phyloP scores from a whole-genome alignment of 1,140 invertebrate species.

The Mya arenaria region DNA sequence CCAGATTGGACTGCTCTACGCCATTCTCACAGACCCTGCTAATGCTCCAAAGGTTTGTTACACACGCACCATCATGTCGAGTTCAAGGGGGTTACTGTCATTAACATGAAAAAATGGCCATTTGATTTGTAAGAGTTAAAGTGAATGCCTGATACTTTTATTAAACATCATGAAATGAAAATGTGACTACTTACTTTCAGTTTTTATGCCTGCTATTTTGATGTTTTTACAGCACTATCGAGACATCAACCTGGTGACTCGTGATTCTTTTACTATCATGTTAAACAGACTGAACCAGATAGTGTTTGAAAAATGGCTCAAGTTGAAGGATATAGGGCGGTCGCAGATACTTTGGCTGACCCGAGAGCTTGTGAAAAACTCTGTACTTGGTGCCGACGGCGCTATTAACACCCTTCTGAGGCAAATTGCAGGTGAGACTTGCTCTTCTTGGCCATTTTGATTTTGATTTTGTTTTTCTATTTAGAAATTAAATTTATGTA shows the following conservation, averaged over 20 bases:
- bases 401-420: constrained; percentile 95
- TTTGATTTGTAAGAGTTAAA: too few species aligned
- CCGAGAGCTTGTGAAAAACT: constrained; percentile 94
- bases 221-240: constrained; percentile 90
- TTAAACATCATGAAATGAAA: too few species aligned
- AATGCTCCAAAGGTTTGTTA: constrained; percentile 90
- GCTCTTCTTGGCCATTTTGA: constrained; percentile 3
- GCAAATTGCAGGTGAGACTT: constrained; percentile 88
- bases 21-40: constrained; percentile 93
- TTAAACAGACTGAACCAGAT: constrained; percentile 91
- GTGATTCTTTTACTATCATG: constrained; percentile 93
- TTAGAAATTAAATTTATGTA: too few species aligned
- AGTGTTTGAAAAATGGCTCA: constrained; percentile 93
- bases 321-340: constrained; percentile 90
- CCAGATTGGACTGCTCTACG: constrained; percentile 93
- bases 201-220: too few species aligned
- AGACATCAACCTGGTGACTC: constrained; percentile 93
- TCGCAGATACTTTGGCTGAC: constrained; percentile 83
- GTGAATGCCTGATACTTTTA: too few species aligned
- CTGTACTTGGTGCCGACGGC: constrained; percentile 92
- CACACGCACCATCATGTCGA: too few species aligned
- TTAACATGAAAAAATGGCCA: too few species aligned
- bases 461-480: too few species aligned
- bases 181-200: too few species aligned
- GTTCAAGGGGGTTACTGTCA: too few species aligned